Evolutionary conservation across 1,140 invertebrate genomes (phyloP).

Genomic region (Euschistus heros): DNA sequence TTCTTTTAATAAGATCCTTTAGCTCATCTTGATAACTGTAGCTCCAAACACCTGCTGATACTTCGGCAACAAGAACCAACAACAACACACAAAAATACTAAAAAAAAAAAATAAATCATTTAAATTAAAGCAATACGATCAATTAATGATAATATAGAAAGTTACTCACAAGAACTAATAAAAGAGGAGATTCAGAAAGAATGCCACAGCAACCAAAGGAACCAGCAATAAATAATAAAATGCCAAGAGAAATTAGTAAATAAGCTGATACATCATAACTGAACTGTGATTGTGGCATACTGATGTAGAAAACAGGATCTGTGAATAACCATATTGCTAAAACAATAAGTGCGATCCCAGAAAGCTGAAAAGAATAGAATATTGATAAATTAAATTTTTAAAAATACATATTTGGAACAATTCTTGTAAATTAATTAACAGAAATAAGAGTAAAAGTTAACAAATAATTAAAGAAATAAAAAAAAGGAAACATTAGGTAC

Average conservation of each 20-base stretch:
- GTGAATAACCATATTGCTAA: conserved; percentile 65
- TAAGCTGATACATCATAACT: conserved; percentile 61
- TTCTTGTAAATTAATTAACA: neutral
- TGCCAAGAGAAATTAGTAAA: conserved; percentile 64
- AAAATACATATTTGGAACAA: neutral
- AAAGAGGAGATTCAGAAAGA: conserved; percentile 72
- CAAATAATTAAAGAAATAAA: neutral
- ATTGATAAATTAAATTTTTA: too few species aligned
- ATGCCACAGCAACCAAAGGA: conserved; percentile 88
- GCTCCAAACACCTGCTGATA: conserved; percentile 60
- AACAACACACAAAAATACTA: conserved; percentile 63
- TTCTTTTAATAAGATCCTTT: conserved; percentile 47
- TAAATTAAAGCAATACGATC: neutral
- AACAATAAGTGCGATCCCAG: conserved; percentile 53
- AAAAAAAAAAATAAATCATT: conserved; percentile 29
- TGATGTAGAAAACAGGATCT: conserved; percentile 60
- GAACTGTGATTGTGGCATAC: conserved; percentile 52
- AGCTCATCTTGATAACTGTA: conserved; percentile 55
- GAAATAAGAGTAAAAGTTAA: neutral
- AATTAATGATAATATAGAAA: neutral
- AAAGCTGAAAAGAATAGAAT: conserved; percentile 44
- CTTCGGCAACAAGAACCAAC: conserved; percentile 65
- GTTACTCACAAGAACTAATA: conserved; percentile 63
- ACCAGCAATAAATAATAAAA: conserved; percentile 70
- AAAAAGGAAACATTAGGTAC: conserved; percentile 4